Evolutionary conservation across 2,888 invertebrate genomes (phyloP), one percentile per base, ranked within the genome.

Genomic region (Pharmacophagus antenor): DNA sequence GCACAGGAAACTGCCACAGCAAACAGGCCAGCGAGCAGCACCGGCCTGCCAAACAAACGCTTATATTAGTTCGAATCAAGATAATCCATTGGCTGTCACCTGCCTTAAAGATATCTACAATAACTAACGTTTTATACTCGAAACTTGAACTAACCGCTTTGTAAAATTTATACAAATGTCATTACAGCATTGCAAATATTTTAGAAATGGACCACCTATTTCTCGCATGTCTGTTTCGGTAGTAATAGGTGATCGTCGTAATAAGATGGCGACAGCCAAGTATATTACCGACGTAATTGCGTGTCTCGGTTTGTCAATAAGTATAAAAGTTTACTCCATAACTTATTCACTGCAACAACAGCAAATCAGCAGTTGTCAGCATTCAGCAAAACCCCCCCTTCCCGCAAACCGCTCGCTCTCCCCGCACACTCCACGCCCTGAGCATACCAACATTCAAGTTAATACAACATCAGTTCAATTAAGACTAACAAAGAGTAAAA

Each of bases 31-130:
- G 88, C 90, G 82, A 71, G 84, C 89, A 83, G 82, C 89, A 89
- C 90, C 90, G 89, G 89, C 90, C 90, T 90, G 90, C 85, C 90
- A 85, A 90, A 90, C 88, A 89, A 90, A 89, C 76, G 80, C 73
- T 77, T 71, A 73, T 69, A 80, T 89, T 89, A 89, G 83, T 80
- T 71, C 73, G 67, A 67, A 72, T 70, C 74, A 82, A 65, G 46
- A 25, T 48, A 21, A 2, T 46, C 46, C 25, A 12, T 22, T 37
- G 55, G 55, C 55, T 31, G 60, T 51, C 44, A 55, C 51, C 27
- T 20, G 31, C 46, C 31, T 55, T 44, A n/a, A n/a, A 55, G 23
- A 10, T 7, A 17, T 42, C 17, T 42, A 42, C 8, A 42, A 17
- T 2, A 6, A 17, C 42, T 42, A 4, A 15, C 5, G 5, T 15